Evolutionary conservation across 2,113 vertebrate genomes (phyloP).

Genomic region (Antechinus flavipes): DNA sequence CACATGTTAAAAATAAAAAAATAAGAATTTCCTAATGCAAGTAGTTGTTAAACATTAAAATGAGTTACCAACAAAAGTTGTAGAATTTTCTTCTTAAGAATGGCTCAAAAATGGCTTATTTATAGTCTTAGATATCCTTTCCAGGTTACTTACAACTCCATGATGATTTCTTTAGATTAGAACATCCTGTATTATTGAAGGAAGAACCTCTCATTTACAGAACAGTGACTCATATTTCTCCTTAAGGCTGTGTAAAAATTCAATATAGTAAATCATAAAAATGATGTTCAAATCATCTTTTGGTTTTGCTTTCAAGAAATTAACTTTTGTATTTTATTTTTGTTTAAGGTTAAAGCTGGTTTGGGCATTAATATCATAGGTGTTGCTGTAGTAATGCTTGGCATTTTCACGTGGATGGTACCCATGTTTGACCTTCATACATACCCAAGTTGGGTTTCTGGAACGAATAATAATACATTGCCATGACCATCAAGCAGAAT

Average conservation of each 20-base stretch:
- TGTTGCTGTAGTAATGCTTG: constrained; percentile 90
- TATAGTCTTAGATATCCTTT: constrained; percentile 8
- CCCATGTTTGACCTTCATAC: constrained; percentile 89
- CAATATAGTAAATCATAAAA: neutral
- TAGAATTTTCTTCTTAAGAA: neutral
- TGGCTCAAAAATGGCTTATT: neutral
- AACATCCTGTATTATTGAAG: neutral
- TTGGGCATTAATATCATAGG: constrained; percentile 92
- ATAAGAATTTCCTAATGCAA: neutral
- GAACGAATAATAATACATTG: constrained; percentile 81
- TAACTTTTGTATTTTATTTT: constrained; percentile 58
- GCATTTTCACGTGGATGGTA: constrained; percentile 90
- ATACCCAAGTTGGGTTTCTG: constrained; percentile 91
- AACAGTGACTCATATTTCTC: neutral
- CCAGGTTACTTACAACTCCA: neutral
- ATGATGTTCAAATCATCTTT: neutral
- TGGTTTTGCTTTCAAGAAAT: constrained; percentile 11
- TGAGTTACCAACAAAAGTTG: neutral
- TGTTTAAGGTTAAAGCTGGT: constrained; percentile 93
- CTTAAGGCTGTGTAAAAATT: neutral
- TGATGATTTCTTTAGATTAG: neutral
- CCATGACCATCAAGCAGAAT: constrained; percentile 74
- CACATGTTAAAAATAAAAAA: neutral
- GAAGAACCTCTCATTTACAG: neutral
- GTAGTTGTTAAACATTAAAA: neutral